These are phyloP conservation scores for Triplophysa bombifrons DNA, from an alignment of 2,797 vertebrate species.

Conservation along the genomic window DNA sequence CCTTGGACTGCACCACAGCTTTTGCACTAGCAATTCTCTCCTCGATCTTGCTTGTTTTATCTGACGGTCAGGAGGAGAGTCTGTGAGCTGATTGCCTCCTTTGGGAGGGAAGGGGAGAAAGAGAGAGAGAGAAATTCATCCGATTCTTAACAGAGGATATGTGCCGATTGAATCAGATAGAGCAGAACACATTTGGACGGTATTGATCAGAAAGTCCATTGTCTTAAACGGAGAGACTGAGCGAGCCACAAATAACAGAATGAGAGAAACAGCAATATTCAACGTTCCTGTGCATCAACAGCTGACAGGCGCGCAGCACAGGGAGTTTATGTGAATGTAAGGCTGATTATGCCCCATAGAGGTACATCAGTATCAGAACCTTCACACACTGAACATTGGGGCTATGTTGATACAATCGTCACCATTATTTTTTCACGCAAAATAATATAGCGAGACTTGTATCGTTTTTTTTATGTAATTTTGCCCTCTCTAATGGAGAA, in stretches of 20 bases:
- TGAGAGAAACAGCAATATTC: not conserved
- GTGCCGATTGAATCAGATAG: conserved; percentile 70
- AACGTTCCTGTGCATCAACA: not conserved
- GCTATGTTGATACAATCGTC: not conserved
- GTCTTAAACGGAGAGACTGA: conserved; percentile 26
- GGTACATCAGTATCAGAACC: not conserved
- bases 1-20: conserved; percentile 51
- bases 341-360: not conserved
- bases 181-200: conserved; percentile 64
- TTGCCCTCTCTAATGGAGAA: not conserved
- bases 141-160: conserved; percentile 55
- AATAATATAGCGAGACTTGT: not conserved
- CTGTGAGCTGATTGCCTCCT: conserved; percentile 50
- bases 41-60: not conserved
- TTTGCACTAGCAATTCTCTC: not conserved
- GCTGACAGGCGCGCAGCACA: conserved; percentile 1
- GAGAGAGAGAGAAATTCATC: conserved; percentile 54
- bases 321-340: conserved; percentile 16
- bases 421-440: not conserved
- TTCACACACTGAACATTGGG: not conserved
- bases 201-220: conserved; percentile 58
- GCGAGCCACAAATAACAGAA: not conserved
- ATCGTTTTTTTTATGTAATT: not conserved
- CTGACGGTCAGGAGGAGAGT: conserved; percentile 38
- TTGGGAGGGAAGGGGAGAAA: conserved; percentile 8